phyloP scores from a whole-genome alignment of 1,140 invertebrate genomes.

The Drosophila sucinea region DNA sequence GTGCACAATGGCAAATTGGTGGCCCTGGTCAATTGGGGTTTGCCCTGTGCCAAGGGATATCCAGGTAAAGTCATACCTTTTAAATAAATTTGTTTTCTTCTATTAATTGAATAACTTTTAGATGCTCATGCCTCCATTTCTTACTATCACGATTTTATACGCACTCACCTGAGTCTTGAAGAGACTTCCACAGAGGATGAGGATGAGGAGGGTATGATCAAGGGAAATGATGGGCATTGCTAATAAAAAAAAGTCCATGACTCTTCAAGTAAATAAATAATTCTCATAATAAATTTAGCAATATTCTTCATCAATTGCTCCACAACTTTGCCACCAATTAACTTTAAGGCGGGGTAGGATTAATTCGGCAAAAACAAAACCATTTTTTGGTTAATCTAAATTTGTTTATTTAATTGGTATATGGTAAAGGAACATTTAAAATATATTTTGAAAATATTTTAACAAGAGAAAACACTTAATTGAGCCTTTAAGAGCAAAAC shows the following conservation, averaged over 20 bases:
- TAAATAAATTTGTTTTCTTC: not conserved
- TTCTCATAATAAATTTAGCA: too few relatives aligned
- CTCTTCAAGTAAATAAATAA: too few relatives aligned
- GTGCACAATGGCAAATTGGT: conserved; percentile 83
- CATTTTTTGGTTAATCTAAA: too few relatives aligned
- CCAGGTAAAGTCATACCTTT: conserved; percentile 51
- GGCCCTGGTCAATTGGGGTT: conserved; percentile 85
- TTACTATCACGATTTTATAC: conserved; percentile 83
- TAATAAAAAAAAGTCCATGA: not conserved
- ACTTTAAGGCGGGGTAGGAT: too few relatives aligned
- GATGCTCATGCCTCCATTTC: conserved; percentile 84
- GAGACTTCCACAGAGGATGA: conserved; percentile 12
- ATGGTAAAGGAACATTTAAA: too few relatives aligned
- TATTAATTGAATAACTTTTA: not conserved
- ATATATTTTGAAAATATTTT: too few relatives aligned
- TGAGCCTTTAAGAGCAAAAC: too few relatives aligned
- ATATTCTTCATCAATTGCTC: too few relatives aligned
- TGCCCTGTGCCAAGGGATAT: conserved; percentile 84
- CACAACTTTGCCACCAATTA: too few relatives aligned
- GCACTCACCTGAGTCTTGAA: conserved; percentile 62
- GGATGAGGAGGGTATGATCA: conserved; percentile 16
- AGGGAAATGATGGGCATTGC: not conserved
- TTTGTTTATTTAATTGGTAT: too few relatives aligned
- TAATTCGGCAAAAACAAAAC: too few relatives aligned
- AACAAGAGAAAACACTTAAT: too few relatives aligned